Evolutionary conservation across 2,888 invertebrate species (phyloP), one percentile per base, ranked within the genome.

Genomic region (Callimorpha dominula): DNA sequence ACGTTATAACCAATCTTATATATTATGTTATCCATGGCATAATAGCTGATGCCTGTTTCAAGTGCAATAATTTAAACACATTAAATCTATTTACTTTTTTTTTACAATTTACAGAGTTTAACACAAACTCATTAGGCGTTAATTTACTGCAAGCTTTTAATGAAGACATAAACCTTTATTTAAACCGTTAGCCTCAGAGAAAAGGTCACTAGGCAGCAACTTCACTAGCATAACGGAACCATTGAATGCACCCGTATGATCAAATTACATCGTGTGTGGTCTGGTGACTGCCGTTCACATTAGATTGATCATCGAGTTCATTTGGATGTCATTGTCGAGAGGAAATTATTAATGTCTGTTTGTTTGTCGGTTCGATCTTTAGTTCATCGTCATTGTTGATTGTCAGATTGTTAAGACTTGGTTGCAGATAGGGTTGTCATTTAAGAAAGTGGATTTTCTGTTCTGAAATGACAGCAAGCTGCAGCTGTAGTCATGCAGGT

Each of bases 251-350:
- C 82, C 82, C 84, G 66, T 71, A 83, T 78, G 76, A 73, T 83
- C 77, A 49, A 73, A 70, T 83, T 80, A 70, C 81, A 40, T 43
- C 70, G 43, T 84, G 84, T 84, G 84, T 77, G 84, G 84, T 65
- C 83, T 67, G 60, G 65, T 64, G 42, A 43, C n/a, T 63, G 60
- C 67, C 42, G 20, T 71, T 69, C 64, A 73, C 49, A 49, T 64
- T 69, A 67, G 46, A 68, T 68, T 67, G 67, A 67, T 67, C 62
- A 66, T 71, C 52, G 52, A 52, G 63, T 62, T 67, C 62, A 71
- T 66, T 66, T 60, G 49, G n/a, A 52, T 54, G 49, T 67, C 67
- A 71, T 72, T 72, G 63, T 71, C 40, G 20, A 64, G 63, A 70
- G 52, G 70, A 64, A 70, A 70, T 64, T 64, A 63, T 40, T 31